These are phyloP conservation scores for Habropoda laboriosa DNA, from an alignment of 1,140 invertebrate genomes.

Conservation along the genomic window DNA sequence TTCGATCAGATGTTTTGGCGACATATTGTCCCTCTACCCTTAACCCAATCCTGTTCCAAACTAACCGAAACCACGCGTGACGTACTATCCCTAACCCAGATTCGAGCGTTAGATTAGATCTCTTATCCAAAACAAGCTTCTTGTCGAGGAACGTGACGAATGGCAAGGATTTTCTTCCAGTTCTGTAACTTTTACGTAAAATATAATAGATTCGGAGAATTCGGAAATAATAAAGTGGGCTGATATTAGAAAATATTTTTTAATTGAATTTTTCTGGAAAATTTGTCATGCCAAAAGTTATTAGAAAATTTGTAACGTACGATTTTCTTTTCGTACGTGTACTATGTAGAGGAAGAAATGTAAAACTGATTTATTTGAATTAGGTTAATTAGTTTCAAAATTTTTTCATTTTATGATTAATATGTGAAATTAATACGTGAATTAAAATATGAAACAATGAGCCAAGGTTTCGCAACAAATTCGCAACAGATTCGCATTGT, in stretches of 20 bases:
- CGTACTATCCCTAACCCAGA: neutral
- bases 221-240: no score
- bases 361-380: no score
- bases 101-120: neutral
- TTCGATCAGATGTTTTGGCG: slow-evolving; percentile 25
- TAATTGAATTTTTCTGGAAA: no score
- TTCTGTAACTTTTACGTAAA: neutral
- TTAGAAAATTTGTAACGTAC: no score
- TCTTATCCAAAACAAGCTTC: neutral
- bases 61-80: neutral
- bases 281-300: no score
- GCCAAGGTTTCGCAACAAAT: neutral
- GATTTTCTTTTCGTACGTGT: neutral
- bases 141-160: neutral
- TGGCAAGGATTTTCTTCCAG: neutral
- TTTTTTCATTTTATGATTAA: no score
- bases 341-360: neutral
- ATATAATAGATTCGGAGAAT: no score
- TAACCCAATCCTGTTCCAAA: slow-evolving; percentile 22
- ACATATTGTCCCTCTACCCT: slow-evolving; percentile 16
- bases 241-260: no score
- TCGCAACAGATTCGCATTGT: no score
- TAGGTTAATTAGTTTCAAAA: no score
- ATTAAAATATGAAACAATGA: neutral
- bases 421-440: neutral